A percentile compares a stretch with the other conserved stretches of the same genome.
Evolutionary conservation across 2,113 vertebrate genomes (phyloP).

Genomic region (Progne subis): DNA sequence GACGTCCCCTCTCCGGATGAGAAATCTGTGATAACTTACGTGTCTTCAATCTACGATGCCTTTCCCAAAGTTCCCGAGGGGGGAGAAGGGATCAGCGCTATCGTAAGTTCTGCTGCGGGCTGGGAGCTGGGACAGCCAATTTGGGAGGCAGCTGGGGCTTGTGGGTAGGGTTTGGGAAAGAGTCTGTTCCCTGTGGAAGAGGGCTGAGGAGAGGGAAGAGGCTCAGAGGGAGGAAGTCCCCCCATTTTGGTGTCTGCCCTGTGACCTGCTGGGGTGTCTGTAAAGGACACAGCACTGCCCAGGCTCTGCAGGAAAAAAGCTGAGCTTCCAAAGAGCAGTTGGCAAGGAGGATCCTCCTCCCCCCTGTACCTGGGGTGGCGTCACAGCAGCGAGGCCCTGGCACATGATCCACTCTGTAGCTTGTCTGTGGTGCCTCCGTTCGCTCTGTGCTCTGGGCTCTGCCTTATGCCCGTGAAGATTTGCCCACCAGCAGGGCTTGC

Average conservation of each 20-base stretch:
- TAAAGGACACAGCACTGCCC: rapidly evolving
- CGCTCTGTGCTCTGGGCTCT: background rate
- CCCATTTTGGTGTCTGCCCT: rapidly evolving
- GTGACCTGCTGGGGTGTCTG: background rate
- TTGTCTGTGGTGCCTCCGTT: background rate
- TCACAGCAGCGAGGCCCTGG: background rate
- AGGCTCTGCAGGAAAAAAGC: background rate
- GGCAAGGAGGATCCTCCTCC: background rate
- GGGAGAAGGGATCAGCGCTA: constrained; percentile 90
- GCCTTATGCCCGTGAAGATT: background rate
- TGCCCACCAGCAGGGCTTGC: background rate
- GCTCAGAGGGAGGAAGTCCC: background rate
- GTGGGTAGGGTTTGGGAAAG: background rate
- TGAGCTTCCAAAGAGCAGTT: background rate
- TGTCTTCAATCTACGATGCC: constrained; percentile 98
- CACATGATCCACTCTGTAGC: rapidly evolving
- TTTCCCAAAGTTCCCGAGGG: constrained; percentile 98
- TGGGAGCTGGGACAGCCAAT: rapidly evolving
- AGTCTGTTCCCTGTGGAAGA: rapidly evolving
- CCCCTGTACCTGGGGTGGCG: background rate
- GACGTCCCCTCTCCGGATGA: constrained; percentile 96
- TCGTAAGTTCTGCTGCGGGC: constrained; percentile 69
- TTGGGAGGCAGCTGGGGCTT: background rate
- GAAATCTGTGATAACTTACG: constrained; percentile 98
- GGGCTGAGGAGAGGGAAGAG: background rate